Base-by-base conservation (phyloP, 2,797 vertebrate species). In the Gadopsis marmoratus region DNA sequence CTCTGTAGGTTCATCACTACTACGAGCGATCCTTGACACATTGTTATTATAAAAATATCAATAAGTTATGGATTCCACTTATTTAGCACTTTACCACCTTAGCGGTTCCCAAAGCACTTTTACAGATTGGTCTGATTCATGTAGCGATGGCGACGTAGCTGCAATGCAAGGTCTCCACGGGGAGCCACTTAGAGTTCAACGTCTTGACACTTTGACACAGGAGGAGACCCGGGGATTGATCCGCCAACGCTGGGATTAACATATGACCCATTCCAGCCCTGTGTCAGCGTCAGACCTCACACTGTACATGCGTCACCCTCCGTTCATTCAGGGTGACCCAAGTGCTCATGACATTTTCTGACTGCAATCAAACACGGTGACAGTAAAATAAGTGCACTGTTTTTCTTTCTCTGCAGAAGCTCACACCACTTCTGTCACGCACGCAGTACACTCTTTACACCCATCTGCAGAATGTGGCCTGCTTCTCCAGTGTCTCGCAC, bases 331-430 rank as follows among this genome's bases (percentile, higher is more conserved):
- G 16, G 26, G 64, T 59, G 71, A 77, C 63, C 29, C 1, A 4
- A 29, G 59, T 86, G 82, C 78, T 87, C 76, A 83, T 72, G 76
- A 86, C 78, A 73, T 88, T 81, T 85, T 74, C 70, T 63, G 75
- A 84, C 86, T 61, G 79, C 71, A 81, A 83, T 81, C 75, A 26
- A 10, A 73, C 74, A 45, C 56, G 12, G 3, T 29, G 62, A 74
- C 41, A 16, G 70, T 78, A 54, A 86, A 85, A 82, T 62, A 71
- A 82, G 78, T 43, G 64, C 80, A 48, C 63, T 77, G 73, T 71
- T 86, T 86, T 82, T 82, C 73, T 58, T 58, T 67, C 56, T 41
- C 79, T 56, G 62, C 75, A 61, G 81, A 81, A 51, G 72, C 55
- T 82, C 69, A 82, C 83, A 74, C 78, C 60, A 39, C 69, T 26